Base-by-base conservation (phyloP, 1,140 invertebrate genomes). In the Oreohelix idahoensis region DNA sequence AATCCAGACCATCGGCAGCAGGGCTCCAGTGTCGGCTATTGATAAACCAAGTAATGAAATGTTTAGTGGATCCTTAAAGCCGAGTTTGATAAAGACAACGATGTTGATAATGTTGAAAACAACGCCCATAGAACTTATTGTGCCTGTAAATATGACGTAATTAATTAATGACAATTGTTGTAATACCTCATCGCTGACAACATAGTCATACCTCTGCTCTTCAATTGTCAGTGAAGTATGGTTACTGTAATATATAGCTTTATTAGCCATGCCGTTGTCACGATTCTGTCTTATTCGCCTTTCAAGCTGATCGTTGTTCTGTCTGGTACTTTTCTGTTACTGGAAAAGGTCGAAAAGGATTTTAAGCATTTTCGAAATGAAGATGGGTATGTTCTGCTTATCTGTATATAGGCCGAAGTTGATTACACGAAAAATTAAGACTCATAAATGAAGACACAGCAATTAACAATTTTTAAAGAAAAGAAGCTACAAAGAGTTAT, bases 101-200 rank as follows among this genome's bases (percentile, higher is more conserved):
- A 81, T 81, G 73, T 77, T 84, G 51, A 81, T 23, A 4, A 84
- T 29, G 79, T 77, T 84, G 73, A 58, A 74, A 5, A 79, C 51
- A 26, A 76, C 63, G 53, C 53, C 51, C 20, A 84, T 10, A 77
- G 77, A 38, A 79, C 69, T 80, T 11, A 84, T 32, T 36, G 73
- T n/a, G 23, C 66, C 79, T n/a, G 79, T 66, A 23, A 81, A 11
- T 38, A 70, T 53, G 4, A 84, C 76, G 74, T 53, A 81, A 74
- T 81, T 63, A 58, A 81, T n/a, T 1, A 70, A 45, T 45, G 53
- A 80, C 38, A 84, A 17, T n/a, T 29, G 11, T 32, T 49, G 51
- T 51, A 69, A 76, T 5, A 77, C 49, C 1, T 80, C 51, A 49
- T 39, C n/a, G 78, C 51, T 51, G 78, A 80, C 63, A n/a, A 71